These are phyloP conservation scores for Ooceraea biroi DNA, from an alignment of 1,140 invertebrate species.

Conservation along the genomic window DNA sequence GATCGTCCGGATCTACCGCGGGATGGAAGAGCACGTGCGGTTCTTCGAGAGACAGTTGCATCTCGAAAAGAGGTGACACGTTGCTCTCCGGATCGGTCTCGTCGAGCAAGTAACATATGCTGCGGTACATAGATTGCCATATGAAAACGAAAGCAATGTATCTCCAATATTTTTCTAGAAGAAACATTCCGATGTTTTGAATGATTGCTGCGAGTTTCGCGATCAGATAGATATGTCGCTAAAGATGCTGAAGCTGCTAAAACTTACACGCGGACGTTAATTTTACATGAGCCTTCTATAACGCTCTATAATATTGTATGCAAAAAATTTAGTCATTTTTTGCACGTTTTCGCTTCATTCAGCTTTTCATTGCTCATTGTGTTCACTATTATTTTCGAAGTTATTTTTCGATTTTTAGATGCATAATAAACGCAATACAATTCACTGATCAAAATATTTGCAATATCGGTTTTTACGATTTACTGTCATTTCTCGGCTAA, in stretches of 20 bases:
- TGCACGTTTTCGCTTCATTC: too few relatives aligned
- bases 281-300: background rate
- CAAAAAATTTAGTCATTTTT: too few relatives aligned
- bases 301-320: background rate
- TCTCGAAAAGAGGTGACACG: conserved; percentile 87
- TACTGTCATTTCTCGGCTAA: too few relatives aligned
- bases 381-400: too few relatives aligned
- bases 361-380: too few relatives aligned
- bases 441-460: too few relatives aligned
- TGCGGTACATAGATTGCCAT: conserved; percentile 67
- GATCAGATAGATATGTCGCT: too few relatives aligned
- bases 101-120: conserved; percentile 84
- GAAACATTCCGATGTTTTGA: conserved; percentile 4
- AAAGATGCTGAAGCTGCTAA: too few relatives aligned
- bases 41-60: conserved; percentile 88
- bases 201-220: background rate
- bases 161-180: conserved; percentile 10
- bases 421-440: too few relatives aligned
- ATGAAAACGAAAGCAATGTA: background rate
- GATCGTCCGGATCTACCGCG: conserved; percentile 87
- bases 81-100: conserved; percentile 83
- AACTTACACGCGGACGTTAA: background rate
- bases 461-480: too few relatives aligned
- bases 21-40: conserved; percentile 89
- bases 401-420: too few relatives aligned